A percentile compares a stretch with the other conserved stretches of the same genome.
These are phyloP conservation scores for Acromyrmex charruanus DNA, from an alignment of 1,140 invertebrate species.

Conservation along the genomic window DNA sequence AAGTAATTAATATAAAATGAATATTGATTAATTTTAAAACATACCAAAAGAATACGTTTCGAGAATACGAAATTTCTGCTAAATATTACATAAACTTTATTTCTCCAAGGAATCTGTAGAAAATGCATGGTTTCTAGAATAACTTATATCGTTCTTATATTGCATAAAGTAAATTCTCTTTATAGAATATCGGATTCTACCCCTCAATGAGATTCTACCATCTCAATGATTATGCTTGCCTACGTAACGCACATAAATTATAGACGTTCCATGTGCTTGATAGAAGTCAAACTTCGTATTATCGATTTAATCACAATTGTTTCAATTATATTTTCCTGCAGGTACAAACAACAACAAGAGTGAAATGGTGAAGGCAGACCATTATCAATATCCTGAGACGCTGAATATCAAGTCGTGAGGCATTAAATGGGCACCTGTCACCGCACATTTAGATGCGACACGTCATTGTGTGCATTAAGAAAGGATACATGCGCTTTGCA, in stretches of 20 bases:
- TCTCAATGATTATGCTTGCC: conserved; percentile 30
- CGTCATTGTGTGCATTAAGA: neutral
- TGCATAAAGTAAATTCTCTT: conserved; percentile 18
- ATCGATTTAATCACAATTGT: conserved; percentile 12
- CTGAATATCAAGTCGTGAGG: neutral
- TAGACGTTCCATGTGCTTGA: neutral
- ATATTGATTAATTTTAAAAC: neutral
- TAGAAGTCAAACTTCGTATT: neutral
- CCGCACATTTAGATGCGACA: neutral
- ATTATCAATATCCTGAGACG: conserved; percentile 39
- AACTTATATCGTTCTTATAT: conserved; percentile 6
- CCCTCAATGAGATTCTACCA: neutral
- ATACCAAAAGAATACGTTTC: neutral
- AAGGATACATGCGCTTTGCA: conserved; percentile 27
- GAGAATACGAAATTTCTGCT: neutral
- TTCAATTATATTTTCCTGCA: conserved; percentile 48
- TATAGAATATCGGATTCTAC: neutral
- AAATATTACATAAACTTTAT: neutral
- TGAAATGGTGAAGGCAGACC: neutral
- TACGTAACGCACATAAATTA: conserved; percentile 32
- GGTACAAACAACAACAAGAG: neutral
- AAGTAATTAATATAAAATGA: neutral
- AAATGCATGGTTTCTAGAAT: neutral
- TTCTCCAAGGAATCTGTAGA: neutral
- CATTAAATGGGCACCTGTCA: conserved; percentile 24